Conservation (phyloP, 2,113 vertebrate species). For the Brachionichthys hirsutus region DNA sequence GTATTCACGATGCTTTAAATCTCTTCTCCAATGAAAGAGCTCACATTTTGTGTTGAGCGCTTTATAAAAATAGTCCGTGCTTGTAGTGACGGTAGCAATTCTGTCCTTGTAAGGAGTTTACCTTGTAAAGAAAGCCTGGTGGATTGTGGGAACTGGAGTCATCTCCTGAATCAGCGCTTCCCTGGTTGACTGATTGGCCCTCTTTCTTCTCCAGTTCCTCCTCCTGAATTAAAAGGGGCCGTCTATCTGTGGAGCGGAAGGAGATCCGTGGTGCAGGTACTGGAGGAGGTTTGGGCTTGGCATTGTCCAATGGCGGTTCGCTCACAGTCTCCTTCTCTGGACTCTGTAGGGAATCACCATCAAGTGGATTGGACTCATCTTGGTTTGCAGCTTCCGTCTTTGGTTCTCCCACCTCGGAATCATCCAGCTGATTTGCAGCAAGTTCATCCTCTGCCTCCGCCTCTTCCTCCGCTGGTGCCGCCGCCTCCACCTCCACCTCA, state of each 20-base stretch:
- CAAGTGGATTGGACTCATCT: conserved; percentile 27
- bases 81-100: no score
- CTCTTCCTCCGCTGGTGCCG: background rate
- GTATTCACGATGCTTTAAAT: no score
- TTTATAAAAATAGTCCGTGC: no score
- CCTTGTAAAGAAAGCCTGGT: conserved; percentile 69
- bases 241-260: conserved; percentile 29
- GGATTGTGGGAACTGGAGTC: conserved; percentile 39
- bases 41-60: no score
- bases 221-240: background rate
- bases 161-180: background rate
- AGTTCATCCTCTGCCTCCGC: conserved; percentile 27
- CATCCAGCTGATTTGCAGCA: conserved; percentile 23
- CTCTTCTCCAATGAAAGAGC: no score
- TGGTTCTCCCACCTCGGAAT: conserved; percentile 33
- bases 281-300: conserved; percentile 29
- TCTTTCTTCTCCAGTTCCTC: conserved; percentile 18
- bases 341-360: conserved; percentile 5
- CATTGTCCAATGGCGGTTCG: conserved; percentile 18
- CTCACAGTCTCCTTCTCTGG: conserved; percentile 14
- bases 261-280: conserved; percentile 65
- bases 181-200: background rate
- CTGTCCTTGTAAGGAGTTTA: conserved; percentile 10
- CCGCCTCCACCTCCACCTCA: background rate
- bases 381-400: conserved; percentile 29